Base-by-base conservation (phyloP, 2,888 invertebrate species). In the Hermaeophaga mercurialis region DNA sequence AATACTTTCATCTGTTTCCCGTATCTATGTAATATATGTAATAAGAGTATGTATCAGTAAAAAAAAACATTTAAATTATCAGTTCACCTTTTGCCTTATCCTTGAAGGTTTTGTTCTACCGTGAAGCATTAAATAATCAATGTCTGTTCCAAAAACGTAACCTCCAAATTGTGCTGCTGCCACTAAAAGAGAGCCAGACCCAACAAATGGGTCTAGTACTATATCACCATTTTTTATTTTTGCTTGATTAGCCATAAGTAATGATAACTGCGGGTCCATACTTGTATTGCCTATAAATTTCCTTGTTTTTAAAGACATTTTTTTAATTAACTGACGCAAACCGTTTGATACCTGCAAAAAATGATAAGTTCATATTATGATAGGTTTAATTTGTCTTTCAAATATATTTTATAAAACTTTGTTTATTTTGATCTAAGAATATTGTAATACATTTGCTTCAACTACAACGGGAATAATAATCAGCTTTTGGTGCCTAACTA, bases 281-380 rank as follows among this genome's bases (percentile, higher is more conserved):
- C 94, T 95, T 0, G 99, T 99, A 76, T 98, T 99, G 9, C 96
- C 96, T 70, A 99, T 97, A 76, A 98, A 99, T 77, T 90, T 90
- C 1, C 99, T 84, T 38, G 86, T 89, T 78, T 95, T 95, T 24
- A 99, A 76, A 0, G 94, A 93, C 62, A 94, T 85, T 46, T 85
- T 84, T 58, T 87, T 83, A 48, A 96, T 91, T 9, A 90, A 79
- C 61, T 90, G 86, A 15, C 96, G 82, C 70, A 94, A 90, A 0
- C 97, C 96, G 73, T 90, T 88, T 8, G 86, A 85, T 68, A 98
- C 78, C 94, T 95, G 70, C 31, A 31, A 31, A 31, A 4, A n/a
- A n/a, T n/a, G n/a, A n/a, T n/a, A n/a, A n/a, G n/a, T n/a, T n/a
- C n/a, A n/a, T n/a, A n/a, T n/a, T n/a, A n/a, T n/a, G n/a, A n/a